A percentile compares a stretch with the other conserved stretches of the same genome.
These are phyloP conservation scores for Paratilapia polleni DNA, from an alignment of 2,113 vertebrate species.

Conservation along the genomic window DNA sequence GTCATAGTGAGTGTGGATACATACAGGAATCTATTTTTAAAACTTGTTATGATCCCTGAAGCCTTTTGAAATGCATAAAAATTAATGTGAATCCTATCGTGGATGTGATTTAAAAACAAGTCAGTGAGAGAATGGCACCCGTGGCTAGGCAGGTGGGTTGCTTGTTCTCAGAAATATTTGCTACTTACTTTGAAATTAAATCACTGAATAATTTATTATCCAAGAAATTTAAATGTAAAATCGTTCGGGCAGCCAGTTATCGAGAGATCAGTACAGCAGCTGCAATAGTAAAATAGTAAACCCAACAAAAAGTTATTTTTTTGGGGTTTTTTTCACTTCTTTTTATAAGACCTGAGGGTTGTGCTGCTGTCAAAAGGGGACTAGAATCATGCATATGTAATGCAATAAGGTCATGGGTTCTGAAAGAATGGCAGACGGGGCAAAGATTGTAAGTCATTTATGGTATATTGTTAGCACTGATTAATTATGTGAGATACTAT, in stretches of 20 bases:
- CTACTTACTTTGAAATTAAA: slow-evolving; percentile 64
- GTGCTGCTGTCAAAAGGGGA: neutral
- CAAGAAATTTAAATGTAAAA: slow-evolving; percentile 65
- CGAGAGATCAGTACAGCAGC: neutral
- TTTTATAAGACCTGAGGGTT: neutral
- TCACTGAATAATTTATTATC: slow-evolving; percentile 73
- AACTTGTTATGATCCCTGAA: slow-evolving; percentile 13
- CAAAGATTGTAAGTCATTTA: neutral
- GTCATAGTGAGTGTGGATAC: neutral
- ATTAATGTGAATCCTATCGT: slow-evolving; percentile 42
- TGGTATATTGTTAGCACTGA: slow-evolving; percentile 10
- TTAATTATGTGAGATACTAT: neutral
- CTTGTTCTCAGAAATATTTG: slow-evolving; percentile 41
- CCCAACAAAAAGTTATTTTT: neutral
- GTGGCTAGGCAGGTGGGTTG: slow-evolving; percentile 32
- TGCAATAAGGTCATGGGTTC: slow-evolving; percentile 16
- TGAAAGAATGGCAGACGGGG: slow-evolving; percentile 3
- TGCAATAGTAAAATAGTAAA: slow-evolving; percentile 33
- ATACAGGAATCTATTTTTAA: slow-evolving; percentile 51
- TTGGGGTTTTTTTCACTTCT: neutral
- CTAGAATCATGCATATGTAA: slow-evolving; percentile 31
- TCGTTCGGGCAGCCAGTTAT: slow-evolving; percentile 34
- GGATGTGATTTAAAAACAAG: slow-evolving; percentile 47
- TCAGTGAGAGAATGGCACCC: slow-evolving; percentile 12
- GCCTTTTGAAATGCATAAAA: slow-evolving; percentile 34